These are phyloP conservation scores for Imbricaverruca yamaguchii DNA, from an alignment of 2,888 invertebrate genomes.

Conservation along the genomic window DNA sequence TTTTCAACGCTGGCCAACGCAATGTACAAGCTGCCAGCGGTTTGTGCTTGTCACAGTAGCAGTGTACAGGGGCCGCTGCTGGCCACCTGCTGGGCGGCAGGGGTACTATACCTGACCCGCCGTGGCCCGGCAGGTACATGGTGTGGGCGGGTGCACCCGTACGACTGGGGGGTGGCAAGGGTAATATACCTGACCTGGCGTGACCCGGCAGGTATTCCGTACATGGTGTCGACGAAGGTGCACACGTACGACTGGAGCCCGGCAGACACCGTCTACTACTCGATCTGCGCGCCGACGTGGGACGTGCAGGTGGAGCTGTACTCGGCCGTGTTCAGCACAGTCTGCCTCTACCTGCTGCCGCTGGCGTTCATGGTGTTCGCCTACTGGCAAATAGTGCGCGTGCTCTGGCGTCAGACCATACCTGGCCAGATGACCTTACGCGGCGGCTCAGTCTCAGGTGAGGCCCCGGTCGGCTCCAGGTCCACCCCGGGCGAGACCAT, in stretches of 20 bases:
- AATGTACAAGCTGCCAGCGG: too few species aligned
- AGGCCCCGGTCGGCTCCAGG: not conserved
- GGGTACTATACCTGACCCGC: too few species aligned
- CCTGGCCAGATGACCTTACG: conserved; percentile 48
- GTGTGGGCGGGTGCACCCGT: too few species aligned
- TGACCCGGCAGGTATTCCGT: not conserved
- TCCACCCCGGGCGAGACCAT: too few species aligned
- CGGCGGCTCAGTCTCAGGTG: not conserved
- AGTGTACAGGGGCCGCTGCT: too few species aligned
- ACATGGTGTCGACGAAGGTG: conserved; percentile 8
- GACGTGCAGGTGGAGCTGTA: conserved; percentile 54
- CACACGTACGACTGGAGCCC: conserved; percentile 34
- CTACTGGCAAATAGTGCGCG: conserved; percentile 73
- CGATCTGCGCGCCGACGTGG: conserved; percentile 66
- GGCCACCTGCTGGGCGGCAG: too few species aligned
- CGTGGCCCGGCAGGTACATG: too few species aligned
- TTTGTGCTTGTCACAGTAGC: too few species aligned
- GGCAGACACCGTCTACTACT: conserved; percentile 56
- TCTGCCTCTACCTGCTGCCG: conserved; percentile 70
- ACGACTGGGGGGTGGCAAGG: too few species aligned
- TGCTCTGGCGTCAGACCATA: conserved; percentile 63
- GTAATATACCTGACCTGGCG: too few species aligned
- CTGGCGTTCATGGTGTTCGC: conserved; percentile 73
- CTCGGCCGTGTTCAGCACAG: conserved; percentile 40
- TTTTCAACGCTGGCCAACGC: too few species aligned